phyloP scores from a whole-genome alignment of 1,140 invertebrate genomes.

The Protaetia brevitarsis region DNA sequence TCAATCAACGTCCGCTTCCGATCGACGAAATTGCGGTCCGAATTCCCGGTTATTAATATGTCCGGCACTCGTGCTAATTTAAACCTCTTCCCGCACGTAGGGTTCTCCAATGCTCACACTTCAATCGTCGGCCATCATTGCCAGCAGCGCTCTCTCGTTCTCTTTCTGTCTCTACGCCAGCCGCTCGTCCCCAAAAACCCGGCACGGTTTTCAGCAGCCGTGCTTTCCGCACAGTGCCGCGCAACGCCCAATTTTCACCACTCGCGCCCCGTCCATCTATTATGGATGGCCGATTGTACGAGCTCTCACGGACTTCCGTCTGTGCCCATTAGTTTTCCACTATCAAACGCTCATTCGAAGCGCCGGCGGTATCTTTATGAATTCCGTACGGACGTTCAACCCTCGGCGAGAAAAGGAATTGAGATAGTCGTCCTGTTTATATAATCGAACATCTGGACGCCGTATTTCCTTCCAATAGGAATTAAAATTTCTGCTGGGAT shows the following conservation, averaged over 20 bases:
- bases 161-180: neutral
- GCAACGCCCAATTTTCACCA: neutral
- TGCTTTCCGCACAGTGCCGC: too few species aligned
- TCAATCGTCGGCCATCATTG: neutral
- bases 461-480: too few species aligned
- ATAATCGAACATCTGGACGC: neutral
- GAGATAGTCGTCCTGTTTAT: neutral
- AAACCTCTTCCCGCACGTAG: neutral
- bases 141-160: neutral
- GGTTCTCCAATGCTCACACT: neutral
- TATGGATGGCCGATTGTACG: constrained; percentile 8
- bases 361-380: neutral
- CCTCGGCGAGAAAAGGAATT: neutral
- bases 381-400: neutral
- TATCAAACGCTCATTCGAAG: neutral
- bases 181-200: neutral
- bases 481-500: too few species aligned
- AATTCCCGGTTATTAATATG: constrained; percentile 23
- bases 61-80: constrained; percentile 21
- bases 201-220: neutral
- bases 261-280: neutral
- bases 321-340: neutral
- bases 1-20: constrained; percentile 25
- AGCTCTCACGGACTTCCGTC: neutral
- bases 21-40: constrained; percentile 21